A percentile compares a stretch with the other conserved stretches of the same genome.
phyloP scores from a whole-genome alignment of 1,140 invertebrate genomes.

The Schmidtea mediterranea region DNA sequence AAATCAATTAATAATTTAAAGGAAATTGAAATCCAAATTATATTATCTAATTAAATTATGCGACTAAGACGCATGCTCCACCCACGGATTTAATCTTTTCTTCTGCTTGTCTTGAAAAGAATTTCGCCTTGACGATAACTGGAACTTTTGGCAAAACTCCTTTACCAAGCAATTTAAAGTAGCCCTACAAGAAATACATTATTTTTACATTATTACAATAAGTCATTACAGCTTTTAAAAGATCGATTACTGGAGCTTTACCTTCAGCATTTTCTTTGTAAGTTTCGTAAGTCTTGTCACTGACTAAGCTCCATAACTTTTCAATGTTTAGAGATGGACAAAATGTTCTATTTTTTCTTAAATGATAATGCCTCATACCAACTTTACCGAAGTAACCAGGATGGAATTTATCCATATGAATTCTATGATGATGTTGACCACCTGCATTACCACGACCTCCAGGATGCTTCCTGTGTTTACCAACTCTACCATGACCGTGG shows the following conservation, averaged over 20 bases:
- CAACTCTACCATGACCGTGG: constrained; percentile 93
- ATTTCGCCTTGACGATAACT: constrained; percentile 94
- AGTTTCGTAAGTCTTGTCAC: constrained; percentile 57
- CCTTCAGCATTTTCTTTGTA: constrained; percentile 48
- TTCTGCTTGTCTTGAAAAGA: constrained; percentile 85
- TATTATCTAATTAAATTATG: too few species aligned
- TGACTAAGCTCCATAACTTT: constrained; percentile 80
- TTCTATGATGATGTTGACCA: constrained; percentile 94
- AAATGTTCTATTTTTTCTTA: constrained; percentile 61
- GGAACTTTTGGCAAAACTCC: constrained; percentile 79
- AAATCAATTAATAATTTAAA: too few species aligned
- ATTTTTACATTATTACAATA: too few species aligned
- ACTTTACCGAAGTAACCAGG: constrained; percentile 99
- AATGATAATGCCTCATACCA: constrained; percentile 93
- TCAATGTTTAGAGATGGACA: constrained; percentile 78
- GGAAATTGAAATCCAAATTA: too few species aligned
- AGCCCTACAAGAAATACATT: too few species aligned
- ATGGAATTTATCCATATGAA: constrained; percentile 99
- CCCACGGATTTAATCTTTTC: constrained; percentile 86
- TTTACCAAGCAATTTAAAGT: constrained; percentile 90
- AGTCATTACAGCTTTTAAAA: too few species aligned
- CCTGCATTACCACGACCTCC: constrained; percentile 99
- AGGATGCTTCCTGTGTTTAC: constrained; percentile 97
- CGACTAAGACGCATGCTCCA: constrained; percentile 75
- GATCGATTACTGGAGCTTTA: constrained; percentile 89